Evolutionary conservation across 2,113 vertebrate genomes (phyloP).

Genomic region (Pyxicephalus adspersus): DNA sequence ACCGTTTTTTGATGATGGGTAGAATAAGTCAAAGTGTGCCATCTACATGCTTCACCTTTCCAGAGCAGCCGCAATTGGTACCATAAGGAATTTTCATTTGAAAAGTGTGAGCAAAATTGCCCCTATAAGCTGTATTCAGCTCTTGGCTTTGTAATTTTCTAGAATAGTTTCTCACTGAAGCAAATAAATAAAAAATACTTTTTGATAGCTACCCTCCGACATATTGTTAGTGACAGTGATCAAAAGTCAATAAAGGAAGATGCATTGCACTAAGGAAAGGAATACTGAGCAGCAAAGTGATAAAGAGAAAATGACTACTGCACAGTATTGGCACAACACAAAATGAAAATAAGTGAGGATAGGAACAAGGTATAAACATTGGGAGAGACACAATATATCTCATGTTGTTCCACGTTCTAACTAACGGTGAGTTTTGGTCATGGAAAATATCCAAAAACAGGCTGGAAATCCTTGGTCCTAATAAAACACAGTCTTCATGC

Average conservation of each 20-base stretch:
- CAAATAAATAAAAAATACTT: constrained; percentile 4
- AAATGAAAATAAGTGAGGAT: constrained; percentile 32
- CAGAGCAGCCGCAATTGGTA: too few relatives aligned
- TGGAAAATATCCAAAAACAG: constrained; percentile 33
- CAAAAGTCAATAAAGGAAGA: constrained; percentile 40
- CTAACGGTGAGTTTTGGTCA: neutral
- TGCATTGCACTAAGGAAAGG: neutral
- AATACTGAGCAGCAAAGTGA: constrained; percentile 23
- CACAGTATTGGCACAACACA: neutral
- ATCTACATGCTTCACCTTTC: too few relatives aligned
- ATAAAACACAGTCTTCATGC: constrained; percentile 41
- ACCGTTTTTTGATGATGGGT: too few relatives aligned
- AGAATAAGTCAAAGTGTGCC: too few relatives aligned
- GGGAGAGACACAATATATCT: constrained; percentile 18
- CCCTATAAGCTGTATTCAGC: too few relatives aligned
- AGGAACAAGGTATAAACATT: constrained; percentile 34
- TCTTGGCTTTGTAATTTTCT: neutral
- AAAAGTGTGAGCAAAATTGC: too few relatives aligned
- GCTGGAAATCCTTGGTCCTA: constrained; percentile 2
- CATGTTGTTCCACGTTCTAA: constrained; percentile 11
- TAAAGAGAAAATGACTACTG: constrained; percentile 9
- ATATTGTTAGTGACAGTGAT: constrained; percentile 5
- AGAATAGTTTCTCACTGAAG: neutral
- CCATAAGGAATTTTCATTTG: too few relatives aligned
- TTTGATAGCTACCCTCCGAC: neutral